Evolutionary conservation across 2,113 vertebrate genomes (phyloP).

Genomic region (Rhabdomys dilectus): DNA sequence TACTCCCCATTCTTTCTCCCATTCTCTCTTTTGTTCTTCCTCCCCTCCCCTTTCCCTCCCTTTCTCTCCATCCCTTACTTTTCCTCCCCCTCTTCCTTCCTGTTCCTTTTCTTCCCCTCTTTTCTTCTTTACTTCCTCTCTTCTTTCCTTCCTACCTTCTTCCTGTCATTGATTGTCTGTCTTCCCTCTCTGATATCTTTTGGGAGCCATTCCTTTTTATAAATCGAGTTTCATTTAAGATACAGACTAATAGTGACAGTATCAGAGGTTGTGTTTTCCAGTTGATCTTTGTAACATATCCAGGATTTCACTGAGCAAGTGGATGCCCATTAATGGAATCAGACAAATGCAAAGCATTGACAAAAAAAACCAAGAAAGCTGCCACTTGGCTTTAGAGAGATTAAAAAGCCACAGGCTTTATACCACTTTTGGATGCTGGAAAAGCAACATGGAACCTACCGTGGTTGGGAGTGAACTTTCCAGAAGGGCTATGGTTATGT

Average conservation of each 20-base stretch:
- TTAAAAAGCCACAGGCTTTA: not conserved
- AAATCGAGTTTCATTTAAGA: not conserved
- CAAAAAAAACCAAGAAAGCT: too few relatives aligned
- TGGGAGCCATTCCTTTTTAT: not conserved
- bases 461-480: conserved; percentile 78
- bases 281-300: not conserved
- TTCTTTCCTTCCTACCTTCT: not conserved
- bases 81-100: too few relatives aligned
- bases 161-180: not conserved
- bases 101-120: rapidly evolving
- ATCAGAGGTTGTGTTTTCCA: not conserved
- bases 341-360: not conserved
- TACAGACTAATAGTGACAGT: not conserved
- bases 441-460: conserved; percentile 2
- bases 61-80: rapidly evolving
- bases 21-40: too few relatives aligned
- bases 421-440: not conserved
- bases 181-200: not conserved
- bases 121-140: too few relatives aligned
- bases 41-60: too few relatives aligned
- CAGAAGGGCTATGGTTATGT: conserved; percentile 78
- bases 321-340: not conserved
- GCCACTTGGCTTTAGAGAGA: not conserved
- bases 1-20: too few relatives aligned
- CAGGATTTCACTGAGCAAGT: not conserved